phyloP scores from a whole-genome alignment of 2,797 vertebrate genomes.

The Alfaro cultratus region DNA sequence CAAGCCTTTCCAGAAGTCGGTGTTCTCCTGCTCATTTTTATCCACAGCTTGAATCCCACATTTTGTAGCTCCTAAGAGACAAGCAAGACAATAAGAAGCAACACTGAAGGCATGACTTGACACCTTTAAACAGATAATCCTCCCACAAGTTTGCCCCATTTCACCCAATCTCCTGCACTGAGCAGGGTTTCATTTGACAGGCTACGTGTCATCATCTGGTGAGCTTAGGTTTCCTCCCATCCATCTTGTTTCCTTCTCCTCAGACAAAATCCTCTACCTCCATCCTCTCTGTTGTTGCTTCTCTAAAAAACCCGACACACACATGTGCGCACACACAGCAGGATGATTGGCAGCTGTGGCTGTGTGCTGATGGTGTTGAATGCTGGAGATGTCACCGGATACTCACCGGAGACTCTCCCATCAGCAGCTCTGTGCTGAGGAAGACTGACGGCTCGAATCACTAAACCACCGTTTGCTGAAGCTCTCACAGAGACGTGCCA shows the following conservation, averaged over 20 bases:
- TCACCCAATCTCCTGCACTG: slow-evolving; percentile 18
- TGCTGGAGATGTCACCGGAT: slow-evolving; percentile 59
- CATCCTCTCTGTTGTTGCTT: slow-evolving; percentile 3
- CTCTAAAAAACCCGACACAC: not conserved
- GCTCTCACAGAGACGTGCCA: slow-evolving; percentile 45
- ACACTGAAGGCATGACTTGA: slow-evolving; percentile 15
- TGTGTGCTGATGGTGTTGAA: slow-evolving; percentile 48
- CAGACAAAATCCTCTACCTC: slow-evolving; percentile 12
- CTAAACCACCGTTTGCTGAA: slow-evolving; percentile 29
- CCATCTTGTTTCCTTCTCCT: slow-evolving; percentile 29
- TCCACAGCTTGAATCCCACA: slow-evolving; percentile 1
- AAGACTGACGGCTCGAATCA: slow-evolving; percentile 56
- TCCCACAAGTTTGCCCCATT: slow-evolving; percentile 16
- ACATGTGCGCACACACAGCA: not conserved
- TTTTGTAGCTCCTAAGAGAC: slow-evolving; percentile 11
- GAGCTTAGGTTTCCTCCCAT: slow-evolving; percentile 26
- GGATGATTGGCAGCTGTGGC: slow-evolving; percentile 52
- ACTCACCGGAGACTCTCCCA: slow-evolving; percentile 25
- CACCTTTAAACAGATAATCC: slow-evolving; percentile 1
- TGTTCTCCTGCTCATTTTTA: not conserved
- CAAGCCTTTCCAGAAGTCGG: not conserved
- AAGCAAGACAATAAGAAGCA: slow-evolving; percentile 5
- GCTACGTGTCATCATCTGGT: slow-evolving; percentile 38
- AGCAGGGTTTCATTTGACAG: slow-evolving; percentile 34
- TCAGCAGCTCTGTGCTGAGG: slow-evolving; percentile 37